Evolutionary conservation across 2,113 vertebrate species (phyloP), one percentile per base, ranked within the genome.

Genomic region (Numenius arquata): DNA sequence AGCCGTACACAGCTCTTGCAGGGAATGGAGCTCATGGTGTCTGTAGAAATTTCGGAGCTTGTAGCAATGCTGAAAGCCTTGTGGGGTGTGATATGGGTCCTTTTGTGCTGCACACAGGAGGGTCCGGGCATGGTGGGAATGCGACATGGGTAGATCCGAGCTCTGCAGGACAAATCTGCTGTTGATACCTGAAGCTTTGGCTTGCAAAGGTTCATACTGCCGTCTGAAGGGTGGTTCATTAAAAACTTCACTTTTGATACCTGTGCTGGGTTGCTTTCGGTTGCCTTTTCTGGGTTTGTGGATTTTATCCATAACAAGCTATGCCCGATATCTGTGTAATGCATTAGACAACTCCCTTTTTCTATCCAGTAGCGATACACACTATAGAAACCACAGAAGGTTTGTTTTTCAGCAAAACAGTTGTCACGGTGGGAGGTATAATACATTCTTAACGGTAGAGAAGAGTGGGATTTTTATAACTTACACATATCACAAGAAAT

Each of bases 1-100:
- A 78, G 43, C 25, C 0, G 0, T 23, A 18, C 1, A 0, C 25
- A 30, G 56, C 40, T 72, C 41, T 59, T 63, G 21, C n/a, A 56
- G 27, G 43, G 40, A 15, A 27, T 27, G 30, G 34, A 2, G 4
- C 15, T 94, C 11, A 3, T 8, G 22, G 52, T 53, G 27, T 15
- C 3, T 4, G 10, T 1, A 50, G 20, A 58, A 58, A 20, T 50
- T 67, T 55, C 27, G 18, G 41, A 63, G 11, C 32, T 67, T 7
- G 8, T 36, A 36, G 56, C n/a, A 32, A 2, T 0, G 15, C 7
- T 81, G n/a, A 32, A 29, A 5, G 1, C 56, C 26, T 74, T 34
- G 9, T 36, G 27, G 15, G 10, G 7, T 15, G 22, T 48, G 18
- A 1, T 40, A 8, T 34, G 43, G 16, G n/a, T 89, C 50, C 1